Conservation (phyloP, 2,113 vertebrate species). For the Paradoxurus hermaphroditus region DNA sequence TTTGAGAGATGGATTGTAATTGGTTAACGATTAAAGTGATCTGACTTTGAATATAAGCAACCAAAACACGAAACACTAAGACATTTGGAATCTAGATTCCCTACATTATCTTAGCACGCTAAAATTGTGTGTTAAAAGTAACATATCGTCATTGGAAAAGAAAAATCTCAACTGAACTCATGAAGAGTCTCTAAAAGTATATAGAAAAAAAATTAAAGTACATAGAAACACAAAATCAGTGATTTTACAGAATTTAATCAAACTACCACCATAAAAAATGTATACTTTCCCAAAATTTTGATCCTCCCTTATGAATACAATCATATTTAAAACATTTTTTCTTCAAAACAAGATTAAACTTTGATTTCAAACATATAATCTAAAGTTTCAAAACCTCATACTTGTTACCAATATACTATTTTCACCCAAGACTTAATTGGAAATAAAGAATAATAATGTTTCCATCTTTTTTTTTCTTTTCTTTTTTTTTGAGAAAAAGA, state of each 20-base stretch:
- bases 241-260: neutral
- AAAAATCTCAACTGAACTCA: neutral
- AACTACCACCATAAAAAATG: neutral
- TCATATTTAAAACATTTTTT: neutral
- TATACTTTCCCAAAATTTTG: neutral
- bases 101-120: neutral
- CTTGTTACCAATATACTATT: neutral
- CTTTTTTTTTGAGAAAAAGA: no score
- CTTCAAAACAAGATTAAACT: neutral
- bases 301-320: neutral
- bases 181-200: neutral
- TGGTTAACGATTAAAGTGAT: neutral
- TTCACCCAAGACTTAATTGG: neutral
- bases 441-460: neutral
- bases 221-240: neutral
- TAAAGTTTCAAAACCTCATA: neutral
- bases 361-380: neutral
- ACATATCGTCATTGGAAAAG: neutral
- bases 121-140: neutral
- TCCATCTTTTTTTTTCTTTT: neutral
- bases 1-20: neutral
- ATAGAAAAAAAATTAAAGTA: neutral
- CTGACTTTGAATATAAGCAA: neutral
- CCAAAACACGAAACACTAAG: neutral
- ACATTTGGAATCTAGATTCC: neutral